phyloP scores from a whole-genome alignment of 2,888 invertebrate species.

The Drosophila hamatofila region DNA sequence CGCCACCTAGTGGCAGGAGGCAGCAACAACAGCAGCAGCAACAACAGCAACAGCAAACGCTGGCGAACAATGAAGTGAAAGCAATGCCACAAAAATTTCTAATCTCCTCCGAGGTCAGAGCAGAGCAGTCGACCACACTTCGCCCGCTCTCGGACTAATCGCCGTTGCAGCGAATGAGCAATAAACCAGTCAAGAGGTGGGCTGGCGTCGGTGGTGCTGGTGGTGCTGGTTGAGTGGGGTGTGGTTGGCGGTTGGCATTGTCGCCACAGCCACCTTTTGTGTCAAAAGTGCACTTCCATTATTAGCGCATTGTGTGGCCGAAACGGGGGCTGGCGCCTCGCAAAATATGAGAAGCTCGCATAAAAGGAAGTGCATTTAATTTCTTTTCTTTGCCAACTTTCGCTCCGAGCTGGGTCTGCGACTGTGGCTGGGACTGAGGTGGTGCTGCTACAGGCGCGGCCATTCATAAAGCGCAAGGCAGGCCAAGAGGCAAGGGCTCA shows the following conservation, averaged over 20 bases:
- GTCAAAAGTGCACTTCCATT: constrained; percentile 81
- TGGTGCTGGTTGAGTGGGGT: neutral
- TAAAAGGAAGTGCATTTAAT: constrained; percentile 82
- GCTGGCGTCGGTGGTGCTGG: neutral
- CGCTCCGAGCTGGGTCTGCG: neutral
- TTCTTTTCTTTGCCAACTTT: constrained; percentile 72
- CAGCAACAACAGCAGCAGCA: neutral
- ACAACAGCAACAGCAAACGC: neutral
- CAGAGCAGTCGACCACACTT: constrained; percentile 12
- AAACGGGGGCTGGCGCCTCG: constrained; percentile 18
- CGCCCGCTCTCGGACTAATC: constrained; percentile 52
- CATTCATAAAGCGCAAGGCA: constrained; percentile 62
- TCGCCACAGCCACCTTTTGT: constrained; percentile 77
- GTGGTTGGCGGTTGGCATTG: constrained; percentile 37
- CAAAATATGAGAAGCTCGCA: constrained; percentile 73
- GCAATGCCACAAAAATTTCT: constrained; percentile 73
- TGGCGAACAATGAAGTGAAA: constrained; percentile 69
- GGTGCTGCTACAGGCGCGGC: constrained; percentile 42
- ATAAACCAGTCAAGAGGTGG: constrained; percentile 63
- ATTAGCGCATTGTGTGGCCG: constrained; percentile 73
- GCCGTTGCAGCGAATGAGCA: constrained; percentile 77
- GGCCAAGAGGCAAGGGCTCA: neutral
- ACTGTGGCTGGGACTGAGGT: constrained; percentile 1
- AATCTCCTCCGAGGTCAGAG: constrained; percentile 66
- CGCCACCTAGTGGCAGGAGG: constrained; percentile 22